phyloP scores from a whole-genome alignment of 2,797 vertebrate species.

The Trachops cirrhosus region DNA sequence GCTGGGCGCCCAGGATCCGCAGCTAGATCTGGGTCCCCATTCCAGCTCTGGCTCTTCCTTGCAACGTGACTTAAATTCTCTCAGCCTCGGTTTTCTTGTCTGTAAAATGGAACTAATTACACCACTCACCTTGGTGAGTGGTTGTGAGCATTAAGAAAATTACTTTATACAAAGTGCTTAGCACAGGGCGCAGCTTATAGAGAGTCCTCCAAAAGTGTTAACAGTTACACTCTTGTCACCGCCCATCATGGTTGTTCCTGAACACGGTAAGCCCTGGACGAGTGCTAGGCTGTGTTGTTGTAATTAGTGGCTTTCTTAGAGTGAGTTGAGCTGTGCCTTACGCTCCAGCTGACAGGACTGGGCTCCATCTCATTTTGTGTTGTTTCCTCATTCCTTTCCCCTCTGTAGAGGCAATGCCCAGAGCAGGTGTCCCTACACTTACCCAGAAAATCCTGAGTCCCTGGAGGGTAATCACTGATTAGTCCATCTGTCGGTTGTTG shows the following conservation, averaged over 20 bases:
- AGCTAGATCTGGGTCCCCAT: not conserved
- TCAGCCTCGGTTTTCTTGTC: not conserved
- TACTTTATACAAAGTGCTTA: not conserved
- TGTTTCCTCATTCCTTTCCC: not conserved
- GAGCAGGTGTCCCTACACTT: not conserved
- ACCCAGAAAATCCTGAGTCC: not conserved
- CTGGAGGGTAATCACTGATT: not conserved
- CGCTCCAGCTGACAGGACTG: not conserved
- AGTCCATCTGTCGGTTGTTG: not conserved
- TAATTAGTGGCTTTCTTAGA: not conserved
- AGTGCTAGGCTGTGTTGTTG: accelerated
- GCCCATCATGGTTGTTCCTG: not conserved
- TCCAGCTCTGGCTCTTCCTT: not conserved
- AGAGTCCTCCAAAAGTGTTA: not conserved
- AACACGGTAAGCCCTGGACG: not conserved
- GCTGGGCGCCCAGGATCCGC: accelerated
- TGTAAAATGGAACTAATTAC: not conserved
- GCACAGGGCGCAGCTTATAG: not conserved
- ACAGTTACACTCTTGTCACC: accelerated
- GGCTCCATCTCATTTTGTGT: not conserved
- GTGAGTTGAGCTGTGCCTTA: not conserved
- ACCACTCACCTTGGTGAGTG: not conserved
- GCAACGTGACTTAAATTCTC: not conserved
- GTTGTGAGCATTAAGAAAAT: not conserved
- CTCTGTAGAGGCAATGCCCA: not conserved